Evolutionary conservation across 2,888 invertebrate species (phyloP).

Genomic region (Cheilosia pagana): DNA sequence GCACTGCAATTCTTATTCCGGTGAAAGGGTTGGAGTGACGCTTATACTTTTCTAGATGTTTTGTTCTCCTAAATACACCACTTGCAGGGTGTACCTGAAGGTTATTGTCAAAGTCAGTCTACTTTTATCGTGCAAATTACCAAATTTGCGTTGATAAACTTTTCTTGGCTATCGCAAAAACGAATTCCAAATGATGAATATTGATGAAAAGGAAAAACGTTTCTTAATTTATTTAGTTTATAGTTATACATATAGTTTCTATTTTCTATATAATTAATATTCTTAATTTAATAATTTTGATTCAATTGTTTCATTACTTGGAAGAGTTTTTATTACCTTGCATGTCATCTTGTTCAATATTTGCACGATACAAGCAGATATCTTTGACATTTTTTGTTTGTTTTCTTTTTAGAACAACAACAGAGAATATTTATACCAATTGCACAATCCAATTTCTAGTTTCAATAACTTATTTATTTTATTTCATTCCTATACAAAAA

Average conservation of each 20-base stretch:
- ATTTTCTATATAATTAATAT: not conserved
- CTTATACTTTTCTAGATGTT: constrained; percentile 29
- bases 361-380: constrained; percentile 53
- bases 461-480: constrained; percentile 9
- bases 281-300: constrained; percentile 63
- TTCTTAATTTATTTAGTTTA: constrained; percentile 39
- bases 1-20: constrained; percentile 60
- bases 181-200: constrained; percentile 64
- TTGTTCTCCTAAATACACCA: constrained; percentile 14
- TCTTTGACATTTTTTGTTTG: constrained; percentile 24
- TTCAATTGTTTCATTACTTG: constrained; percentile 63
- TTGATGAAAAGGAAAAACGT: constrained; percentile 43
- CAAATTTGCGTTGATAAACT: not conserved
- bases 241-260: constrained; percentile 28
- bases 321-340: constrained; percentile 42
- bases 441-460: constrained; percentile 72
- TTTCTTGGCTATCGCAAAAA: constrained; percentile 48
- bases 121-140: constrained; percentile 58
- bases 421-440: constrained; percentile 77
- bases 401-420: constrained; percentile 51
- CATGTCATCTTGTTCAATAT: constrained; percentile 12
- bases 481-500: constrained; percentile 45
- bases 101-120: constrained; percentile 38
- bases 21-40: constrained; percentile 41
- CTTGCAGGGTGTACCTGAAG: not conserved